phyloP scores from a whole-genome alignment of 2,113 vertebrate species.

The Leptobrachium ailaonicum region DNA sequence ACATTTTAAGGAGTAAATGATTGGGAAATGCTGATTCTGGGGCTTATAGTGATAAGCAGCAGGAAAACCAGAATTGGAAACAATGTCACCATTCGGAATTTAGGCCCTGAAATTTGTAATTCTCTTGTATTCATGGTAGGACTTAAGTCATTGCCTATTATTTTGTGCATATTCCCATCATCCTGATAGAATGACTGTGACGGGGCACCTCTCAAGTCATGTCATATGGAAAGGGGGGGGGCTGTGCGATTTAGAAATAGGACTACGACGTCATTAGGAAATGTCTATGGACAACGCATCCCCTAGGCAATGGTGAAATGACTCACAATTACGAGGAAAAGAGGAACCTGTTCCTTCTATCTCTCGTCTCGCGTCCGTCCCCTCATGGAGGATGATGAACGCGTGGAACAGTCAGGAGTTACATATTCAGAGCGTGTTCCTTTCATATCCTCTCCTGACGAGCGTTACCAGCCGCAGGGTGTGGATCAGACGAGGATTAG shows the following conservation, averaged over 20 bases:
- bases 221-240: background rate
- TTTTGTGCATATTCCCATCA: too few species aligned
- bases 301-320: background rate
- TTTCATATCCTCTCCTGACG: slow-evolving; percentile 44
- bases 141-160: too few species aligned
- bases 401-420: slow-evolving; percentile 22
- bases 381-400: background rate
- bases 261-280: background rate
- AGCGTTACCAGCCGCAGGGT: slow-evolving; percentile 31
- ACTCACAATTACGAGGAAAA: background rate
- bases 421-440: slow-evolving; percentile 29
- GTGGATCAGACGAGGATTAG: slow-evolving; percentile 43
- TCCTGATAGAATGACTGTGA: too few species aligned
- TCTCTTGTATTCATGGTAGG: too few species aligned
- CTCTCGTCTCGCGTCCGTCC: background rate
- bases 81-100: too few species aligned
- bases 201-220: background rate
- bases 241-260: background rate
- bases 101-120: too few species aligned
- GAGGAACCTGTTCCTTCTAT: background rate
- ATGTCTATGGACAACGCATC: background rate
- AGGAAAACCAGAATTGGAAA: too few species aligned
- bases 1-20: background rate
- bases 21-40: too few species aligned
- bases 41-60: too few species aligned